phyloP scores from a whole-genome alignment of 2,888 invertebrate genomes.

The Ganaspis brasiliensis region DNA sequence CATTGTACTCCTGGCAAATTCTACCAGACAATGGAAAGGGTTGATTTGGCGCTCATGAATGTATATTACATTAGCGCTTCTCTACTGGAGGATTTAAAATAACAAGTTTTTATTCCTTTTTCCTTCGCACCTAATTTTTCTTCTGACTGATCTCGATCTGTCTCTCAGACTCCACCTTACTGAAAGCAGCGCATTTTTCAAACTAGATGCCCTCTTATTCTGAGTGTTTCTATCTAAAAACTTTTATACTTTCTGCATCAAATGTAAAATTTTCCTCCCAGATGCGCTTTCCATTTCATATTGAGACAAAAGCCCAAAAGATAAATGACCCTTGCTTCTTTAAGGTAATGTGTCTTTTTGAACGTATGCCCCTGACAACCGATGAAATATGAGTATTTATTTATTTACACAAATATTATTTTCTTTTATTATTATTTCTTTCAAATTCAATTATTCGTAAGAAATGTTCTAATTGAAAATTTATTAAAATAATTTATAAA shows the following conservation, averaged over 20 bases:
- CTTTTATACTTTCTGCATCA: slow-evolving; percentile 2
- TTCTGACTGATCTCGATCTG: slow-evolving; percentile 36
- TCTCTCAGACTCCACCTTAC: slow-evolving; percentile 22
- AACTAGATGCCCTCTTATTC: background rate
- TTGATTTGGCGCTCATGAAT: slow-evolving; percentile 69
- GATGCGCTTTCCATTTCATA: background rate
- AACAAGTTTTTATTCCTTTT: slow-evolving; percentile 27
- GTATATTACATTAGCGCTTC: slow-evolving; percentile 61
- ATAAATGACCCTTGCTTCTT: background rate
- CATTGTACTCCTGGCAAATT: slow-evolving; percentile 68
- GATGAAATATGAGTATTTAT: background rate
- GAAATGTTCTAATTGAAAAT: too few relatives aligned
- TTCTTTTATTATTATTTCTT: too few relatives aligned
- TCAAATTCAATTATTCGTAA: too few relatives aligned
- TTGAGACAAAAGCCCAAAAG: background rate
- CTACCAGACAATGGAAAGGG: slow-evolving; percentile 66
- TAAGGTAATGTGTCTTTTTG: background rate
- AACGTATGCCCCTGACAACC: background rate
- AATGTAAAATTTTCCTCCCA: slow-evolving; percentile 12
- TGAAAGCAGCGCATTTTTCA: slow-evolving; percentile 13
- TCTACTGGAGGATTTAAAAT: slow-evolving; percentile 30
- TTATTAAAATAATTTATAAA: too few relatives aligned
- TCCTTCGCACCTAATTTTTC: slow-evolving; percentile 32
- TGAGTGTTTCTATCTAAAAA: slow-evolving; percentile 19
- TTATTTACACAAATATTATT: background rate